Percentiles rank a stretch among this genome's conserved stretches.
phyloP scores from a whole-genome alignment of 2,797 vertebrate genomes.

The Artibeus lituratus region DNA sequence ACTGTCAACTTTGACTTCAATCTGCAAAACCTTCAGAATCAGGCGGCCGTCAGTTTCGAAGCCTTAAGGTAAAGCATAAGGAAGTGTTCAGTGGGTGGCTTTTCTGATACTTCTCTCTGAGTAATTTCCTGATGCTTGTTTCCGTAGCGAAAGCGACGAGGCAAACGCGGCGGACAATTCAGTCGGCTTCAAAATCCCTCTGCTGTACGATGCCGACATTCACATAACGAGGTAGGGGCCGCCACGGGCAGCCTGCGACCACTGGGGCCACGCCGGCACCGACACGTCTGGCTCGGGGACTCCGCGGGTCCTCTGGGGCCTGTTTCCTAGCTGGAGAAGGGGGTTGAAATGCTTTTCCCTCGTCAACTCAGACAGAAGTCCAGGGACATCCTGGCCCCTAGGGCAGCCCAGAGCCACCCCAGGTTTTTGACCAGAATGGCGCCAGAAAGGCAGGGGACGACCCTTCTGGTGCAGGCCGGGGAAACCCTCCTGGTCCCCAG shows the following conservation, averaged over 20 bases:
- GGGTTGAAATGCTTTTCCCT: background rate
- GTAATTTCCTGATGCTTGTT: conserved; percentile 31
- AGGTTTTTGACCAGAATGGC: background rate
- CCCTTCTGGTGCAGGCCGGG: too few relatives aligned
- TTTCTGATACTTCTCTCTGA: background rate
- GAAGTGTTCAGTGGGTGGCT: background rate
- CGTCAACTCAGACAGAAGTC: background rate
- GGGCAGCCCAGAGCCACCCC: background rate
- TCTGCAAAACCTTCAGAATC: conserved; percentile 85
- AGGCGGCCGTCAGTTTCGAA: conserved; percentile 83
- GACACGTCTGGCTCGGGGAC: background rate
- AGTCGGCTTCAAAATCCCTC: conserved; percentile 82
- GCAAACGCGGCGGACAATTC: conserved; percentile 85
- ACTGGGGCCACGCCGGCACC: too few relatives aligned
- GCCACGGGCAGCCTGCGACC: background rate
- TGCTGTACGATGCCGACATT: conserved; percentile 90
- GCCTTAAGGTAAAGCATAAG: conserved; percentile 85
- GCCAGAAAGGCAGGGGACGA: background rate
- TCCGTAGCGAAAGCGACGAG: conserved; percentile 88
- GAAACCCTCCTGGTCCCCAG: background rate
- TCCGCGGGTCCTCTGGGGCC: background rate
- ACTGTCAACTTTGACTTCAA: conserved; percentile 91
- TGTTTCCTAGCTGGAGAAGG: background rate
- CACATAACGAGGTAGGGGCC: conserved; percentile 86
- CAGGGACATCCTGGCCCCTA: background rate